Evolutionary conservation across 1,140 invertebrate genomes (phyloP), one percentile per base, ranked within the genome.

Genomic region (Heliconius nattereri): DNA sequence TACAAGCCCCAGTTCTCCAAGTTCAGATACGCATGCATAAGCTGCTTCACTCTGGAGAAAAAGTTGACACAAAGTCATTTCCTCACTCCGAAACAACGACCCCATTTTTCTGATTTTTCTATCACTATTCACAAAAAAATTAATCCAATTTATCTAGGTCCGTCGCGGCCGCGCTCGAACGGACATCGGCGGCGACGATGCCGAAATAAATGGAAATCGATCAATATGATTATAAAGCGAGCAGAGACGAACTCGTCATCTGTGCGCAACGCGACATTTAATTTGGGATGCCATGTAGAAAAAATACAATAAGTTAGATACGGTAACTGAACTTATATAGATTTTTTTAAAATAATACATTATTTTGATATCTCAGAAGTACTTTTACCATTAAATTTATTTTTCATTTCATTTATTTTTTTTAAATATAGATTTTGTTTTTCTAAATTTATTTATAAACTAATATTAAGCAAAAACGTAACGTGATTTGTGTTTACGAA

Each of bases 41-140:
- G 98, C 98, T 78, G 98, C 98, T 95, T 99, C 98, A 93, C 98
- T 98, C 94, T 98, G 98, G 75, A 98, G 94, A 91, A 98, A 98
- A 83, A 98, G 96, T 94, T 98, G 98, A 96, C 98, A 98, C 92
- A 98, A 95, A 89, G 97, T 97, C 98, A 98, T 98, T 95, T 98
- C 97, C 90, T 98, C 98, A 95, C 98, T 98, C 80, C 98, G 96
- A 94, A 98, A 98, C 89, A 97, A 95, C 81, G 96, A 97, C 88
- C 96, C 97, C 97, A 97, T 97, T 91, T 93, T 85, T 84, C 60
- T 79, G 82, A 81, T 85, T 91, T 87, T 85, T 82, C 80, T 79
- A 82, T 84, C 86, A 90, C 90, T 81, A 83, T 74, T 74, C 85
- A 92, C 89, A 86, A 83, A 86, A 85, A 86, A 88, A 83, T 83